These are phyloP conservation scores for Okapia johnstoni DNA, from an alignment of 2,113 vertebrate genomes.

Conservation along the genomic window DNA sequence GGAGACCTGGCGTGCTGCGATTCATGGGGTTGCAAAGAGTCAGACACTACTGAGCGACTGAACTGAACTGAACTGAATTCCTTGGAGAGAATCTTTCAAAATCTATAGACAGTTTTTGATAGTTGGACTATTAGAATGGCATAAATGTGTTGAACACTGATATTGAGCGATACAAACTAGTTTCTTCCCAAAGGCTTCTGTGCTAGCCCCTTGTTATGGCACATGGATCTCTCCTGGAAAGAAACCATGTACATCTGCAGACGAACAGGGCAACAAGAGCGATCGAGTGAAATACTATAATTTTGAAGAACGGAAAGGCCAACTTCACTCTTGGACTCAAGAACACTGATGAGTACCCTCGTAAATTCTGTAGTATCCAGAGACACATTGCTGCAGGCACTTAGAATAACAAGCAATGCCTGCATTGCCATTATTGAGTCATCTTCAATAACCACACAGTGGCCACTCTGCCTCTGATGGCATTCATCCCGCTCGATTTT, in stretches of 20 bases:
- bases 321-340: not conserved
- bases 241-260: not conserved
- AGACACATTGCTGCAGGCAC: not conserved
- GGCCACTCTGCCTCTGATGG: not conserved
- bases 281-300: not conserved
- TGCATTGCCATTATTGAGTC: not conserved
- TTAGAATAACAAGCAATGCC: not conserved
- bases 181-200: not conserved
- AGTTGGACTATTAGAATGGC: not conserved
- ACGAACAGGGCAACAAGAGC: not conserved
- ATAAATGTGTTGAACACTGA: not conserved
- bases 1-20: too few relatives aligned
- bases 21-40: too few relatives aligned
- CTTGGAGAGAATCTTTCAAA: not conserved
- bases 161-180: not conserved
- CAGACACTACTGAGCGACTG: too few relatives aligned
- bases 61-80: not conserved
- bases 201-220: not conserved
- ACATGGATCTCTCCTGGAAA: not conserved
- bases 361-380: not conserved
- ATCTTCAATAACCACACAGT: not conserved
- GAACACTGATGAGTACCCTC: not conserved
- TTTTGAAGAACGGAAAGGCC: not conserved
- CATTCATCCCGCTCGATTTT: not conserved
- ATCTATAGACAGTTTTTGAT: not conserved